A percentile compares a stretch with the other conserved stretches of the same genome.
phyloP scores from a whole-genome alignment of 2,797 vertebrate species.

The Nannoperca australis region DNA sequence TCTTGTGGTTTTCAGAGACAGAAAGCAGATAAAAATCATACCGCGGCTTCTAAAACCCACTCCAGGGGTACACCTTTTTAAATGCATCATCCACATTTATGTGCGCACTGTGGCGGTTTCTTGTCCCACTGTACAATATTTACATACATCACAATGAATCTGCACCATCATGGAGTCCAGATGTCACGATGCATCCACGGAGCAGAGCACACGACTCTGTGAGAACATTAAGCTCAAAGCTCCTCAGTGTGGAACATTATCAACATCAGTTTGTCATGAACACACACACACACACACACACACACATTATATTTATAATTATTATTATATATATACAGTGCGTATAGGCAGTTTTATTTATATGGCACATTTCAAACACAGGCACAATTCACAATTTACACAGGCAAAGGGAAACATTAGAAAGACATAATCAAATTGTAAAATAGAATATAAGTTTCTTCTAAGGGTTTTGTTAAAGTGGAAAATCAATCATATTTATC shows the following conservation, averaged over 20 bases:
- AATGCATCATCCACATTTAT: not conserved
- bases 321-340: too few species aligned
- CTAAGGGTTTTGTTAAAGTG: too few species aligned
- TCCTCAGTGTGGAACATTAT: not conserved
- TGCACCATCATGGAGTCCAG: not conserved
- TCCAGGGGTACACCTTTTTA: not conserved
- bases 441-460: too few species aligned
- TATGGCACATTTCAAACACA: too few species aligned
- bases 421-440: too few species aligned
- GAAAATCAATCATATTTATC: too few species aligned
- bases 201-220: not conserved
- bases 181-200: not conserved
- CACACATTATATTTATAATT: too few species aligned
- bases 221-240: not conserved
- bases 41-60: not conserved
- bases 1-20: not conserved
- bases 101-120: not conserved
- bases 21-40: not conserved
- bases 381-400: too few species aligned
- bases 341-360: too few species aligned
- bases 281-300: not conserved
- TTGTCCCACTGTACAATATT: not conserved
- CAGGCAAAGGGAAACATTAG: too few species aligned
- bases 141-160: not conserved
- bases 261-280: not conserved